Evolutionary conservation across 2,888 invertebrate genomes (phyloP), one percentile per base, ranked within the genome.

Genomic region (Diplazon laetatorius): DNA sequence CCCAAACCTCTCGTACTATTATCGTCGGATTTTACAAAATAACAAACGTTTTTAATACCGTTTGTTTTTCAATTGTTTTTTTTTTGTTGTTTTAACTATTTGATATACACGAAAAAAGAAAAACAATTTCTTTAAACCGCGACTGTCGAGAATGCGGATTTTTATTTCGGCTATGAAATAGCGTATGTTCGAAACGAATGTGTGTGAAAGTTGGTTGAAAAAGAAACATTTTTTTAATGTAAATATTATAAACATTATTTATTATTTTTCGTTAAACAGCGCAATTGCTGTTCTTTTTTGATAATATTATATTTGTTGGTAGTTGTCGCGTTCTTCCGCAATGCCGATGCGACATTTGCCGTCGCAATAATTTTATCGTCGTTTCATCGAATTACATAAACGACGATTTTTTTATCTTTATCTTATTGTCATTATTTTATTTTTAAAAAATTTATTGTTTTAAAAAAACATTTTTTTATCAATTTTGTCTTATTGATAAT

Each of bases 191-290:
- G 76, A 44, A 42, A 37, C 35, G 72, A 71, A 46, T 42, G 59
- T 65, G n/a, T 71, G 63, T 30, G 72, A 44, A 46, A 69, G 59
- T 77, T 73, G 50, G 74, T 76, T 75, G 55, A 22, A 14, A 70
- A 72, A 69, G 20, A 72, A 72, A 44, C 71, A 30, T 5, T 30
- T 30, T 79, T 76, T 74, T 72, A 63, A 70, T 62, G 48, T 75
- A 79, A 57, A 74, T 68, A 75, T 76, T 77, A 82, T 71, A 84
- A 78, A 82, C 85, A 30, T 82, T 85, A 87, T 86, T 86, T 85
- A 87, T 86, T 86, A n/a, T 85, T 83, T 81, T 82, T 83, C 80
- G 71, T 82, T 70, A 60, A 69, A 82, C 83, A 82, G 83, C 80
- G 66, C 77, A 80, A 35, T 63, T 72, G 80, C 72, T 68, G 57